These are phyloP conservation scores for Euproctis similis DNA, from an alignment of 2,888 invertebrate genomes.

Conservation along the genomic window DNA sequence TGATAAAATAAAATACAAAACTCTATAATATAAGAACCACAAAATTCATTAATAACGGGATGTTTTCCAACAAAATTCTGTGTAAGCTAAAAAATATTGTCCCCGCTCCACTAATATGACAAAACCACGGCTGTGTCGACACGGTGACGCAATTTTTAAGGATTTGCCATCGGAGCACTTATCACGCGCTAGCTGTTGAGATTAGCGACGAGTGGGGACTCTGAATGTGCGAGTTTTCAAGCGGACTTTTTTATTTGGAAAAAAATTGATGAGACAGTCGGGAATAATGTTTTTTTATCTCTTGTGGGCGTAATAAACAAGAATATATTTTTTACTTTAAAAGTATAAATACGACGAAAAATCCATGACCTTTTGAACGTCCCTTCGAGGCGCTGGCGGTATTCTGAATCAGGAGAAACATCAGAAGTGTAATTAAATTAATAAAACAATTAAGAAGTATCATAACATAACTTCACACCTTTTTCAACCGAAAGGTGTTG, in stretches of 20 bases:
- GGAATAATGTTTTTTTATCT: no score
- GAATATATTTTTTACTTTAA: no score
- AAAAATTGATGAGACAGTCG: no score
- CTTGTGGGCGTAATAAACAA: no score
- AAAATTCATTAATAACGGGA: conserved; percentile 18
- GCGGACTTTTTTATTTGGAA: conserved; percentile 1
- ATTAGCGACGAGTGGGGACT: conserved; percentile 17
- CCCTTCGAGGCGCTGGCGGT: no score
- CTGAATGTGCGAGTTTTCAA: conserved; percentile 17
- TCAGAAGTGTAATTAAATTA: no score
- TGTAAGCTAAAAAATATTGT: conserved; percentile 20
- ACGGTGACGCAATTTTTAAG: conserved; percentile 54
- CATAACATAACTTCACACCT: no score
- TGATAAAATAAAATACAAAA: conserved; percentile 6
- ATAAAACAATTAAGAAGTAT: no score
- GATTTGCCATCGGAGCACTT: conserved; percentile 45
- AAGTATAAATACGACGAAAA: no score
- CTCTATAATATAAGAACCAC: conserved; percentile 9
- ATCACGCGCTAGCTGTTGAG: conserved; percentile 31
- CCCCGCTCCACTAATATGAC: conserved; percentile 32
- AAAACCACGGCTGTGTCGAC: conserved; percentile 34
- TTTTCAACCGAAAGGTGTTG: no score
- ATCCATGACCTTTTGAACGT: no score
- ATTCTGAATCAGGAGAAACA: no score
- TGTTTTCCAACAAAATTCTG: conserved; percentile 19